Conservation (phyloP, 2,888 invertebrate genomes). For the Eristalinus sepulchralis region DNA sequence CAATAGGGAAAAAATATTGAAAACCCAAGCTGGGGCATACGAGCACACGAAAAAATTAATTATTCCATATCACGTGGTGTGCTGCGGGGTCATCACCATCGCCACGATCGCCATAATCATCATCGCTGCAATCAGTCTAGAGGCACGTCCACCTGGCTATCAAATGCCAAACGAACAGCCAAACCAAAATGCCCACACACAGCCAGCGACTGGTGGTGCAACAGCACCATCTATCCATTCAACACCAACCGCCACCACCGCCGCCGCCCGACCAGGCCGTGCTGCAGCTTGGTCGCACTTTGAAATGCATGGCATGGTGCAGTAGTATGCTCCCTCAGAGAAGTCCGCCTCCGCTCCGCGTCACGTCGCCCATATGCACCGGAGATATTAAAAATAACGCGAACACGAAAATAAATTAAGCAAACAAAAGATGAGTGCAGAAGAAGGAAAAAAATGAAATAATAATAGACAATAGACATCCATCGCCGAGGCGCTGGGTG, state of each 20-base stretch:
- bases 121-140: constrained; percentile 38
- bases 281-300: constrained; percentile 31
- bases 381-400: constrained; percentile 32
- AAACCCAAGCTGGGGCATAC: constrained; percentile 1
- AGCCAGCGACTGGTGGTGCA: constrained; percentile 20
- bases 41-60: neutral
- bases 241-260: neutral
- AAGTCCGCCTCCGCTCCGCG: neutral
- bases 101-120: constrained; percentile 45
- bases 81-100: constrained; percentile 35
- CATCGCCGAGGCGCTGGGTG: neutral
- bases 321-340: neutral
- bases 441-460: constrained; percentile 1
- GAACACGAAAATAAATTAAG: neutral
- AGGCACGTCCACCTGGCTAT: constrained; percentile 59
- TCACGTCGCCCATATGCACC: neutral
- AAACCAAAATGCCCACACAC: constrained; percentile 60
- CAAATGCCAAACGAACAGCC: constrained; percentile 46
- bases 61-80: constrained; percentile 45
- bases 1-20: neutral
- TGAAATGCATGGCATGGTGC: constrained; percentile 53
- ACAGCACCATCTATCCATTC: neutral
- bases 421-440: constrained; percentile 20
- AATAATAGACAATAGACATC: constrained; percentile 37
- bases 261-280: neutral